phyloP scores from a whole-genome alignment of 2,113 vertebrate genomes.

The Polyodon spathula region DNA sequence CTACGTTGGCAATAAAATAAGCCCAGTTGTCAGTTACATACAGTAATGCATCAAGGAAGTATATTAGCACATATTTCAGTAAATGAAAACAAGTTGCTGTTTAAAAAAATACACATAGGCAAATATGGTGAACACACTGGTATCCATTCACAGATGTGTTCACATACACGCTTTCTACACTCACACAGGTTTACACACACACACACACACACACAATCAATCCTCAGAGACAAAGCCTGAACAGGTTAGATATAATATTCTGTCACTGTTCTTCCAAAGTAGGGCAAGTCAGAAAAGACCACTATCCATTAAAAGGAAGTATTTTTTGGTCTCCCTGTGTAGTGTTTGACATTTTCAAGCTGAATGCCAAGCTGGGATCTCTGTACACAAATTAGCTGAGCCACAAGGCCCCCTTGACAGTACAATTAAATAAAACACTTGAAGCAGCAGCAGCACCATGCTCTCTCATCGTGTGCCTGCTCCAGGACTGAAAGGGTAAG shows the following conservation, averaged over 20 bases:
- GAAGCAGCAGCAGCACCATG: conserved; percentile 35
- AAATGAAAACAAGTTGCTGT: too few relatives aligned
- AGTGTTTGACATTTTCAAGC: conserved; percentile 35
- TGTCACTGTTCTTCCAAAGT: conserved; percentile 35
- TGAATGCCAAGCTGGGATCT: conserved; percentile 16
- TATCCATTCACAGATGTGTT: not conserved
- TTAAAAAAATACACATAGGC: too few relatives aligned
- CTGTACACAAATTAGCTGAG: conserved; percentile 14
- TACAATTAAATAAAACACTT: conserved; percentile 17
- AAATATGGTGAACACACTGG: not conserved
- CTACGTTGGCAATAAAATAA: too few relatives aligned
- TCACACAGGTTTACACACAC: conserved; percentile 1
- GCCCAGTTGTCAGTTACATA: too few relatives aligned
- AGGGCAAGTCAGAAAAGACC: conserved; percentile 37
- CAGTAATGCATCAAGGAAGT: too few relatives aligned
- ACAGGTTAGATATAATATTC: conserved; percentile 15
- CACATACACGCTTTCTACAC: too few relatives aligned
- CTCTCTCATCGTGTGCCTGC: conserved; percentile 15
- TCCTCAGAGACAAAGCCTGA: conserved; percentile 15
- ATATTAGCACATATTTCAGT: too few relatives aligned
- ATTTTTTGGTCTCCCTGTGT: conserved; percentile 19
- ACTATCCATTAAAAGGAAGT: conserved; percentile 31
- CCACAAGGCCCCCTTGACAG: conserved; percentile 12
- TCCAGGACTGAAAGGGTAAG: conserved; percentile 7
- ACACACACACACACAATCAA: conserved; percentile 10